A percentile compares a stretch with the other conserved stretches of the same genome.
phyloP scores from a whole-genome alignment of 2,888 invertebrate genomes.

The Fragum fragum region DNA sequence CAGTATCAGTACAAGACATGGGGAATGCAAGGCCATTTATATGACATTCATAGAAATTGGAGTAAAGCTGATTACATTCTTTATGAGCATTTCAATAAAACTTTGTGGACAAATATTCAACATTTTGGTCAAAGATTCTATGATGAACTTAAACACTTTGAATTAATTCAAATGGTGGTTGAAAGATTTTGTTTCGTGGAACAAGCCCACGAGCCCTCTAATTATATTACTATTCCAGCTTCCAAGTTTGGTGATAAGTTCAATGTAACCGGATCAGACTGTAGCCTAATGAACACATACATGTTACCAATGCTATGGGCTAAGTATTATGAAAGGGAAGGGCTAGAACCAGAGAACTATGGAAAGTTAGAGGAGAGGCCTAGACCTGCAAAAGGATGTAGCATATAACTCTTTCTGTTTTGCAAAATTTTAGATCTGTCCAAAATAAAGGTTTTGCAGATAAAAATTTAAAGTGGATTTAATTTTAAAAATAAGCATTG shows the following conservation, averaged over 20 bases:
- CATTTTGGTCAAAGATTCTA: slow-evolving; percentile 74
- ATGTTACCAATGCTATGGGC: slow-evolving; percentile 69
- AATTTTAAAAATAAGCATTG: too few relatives aligned
- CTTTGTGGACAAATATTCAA: slow-evolving; percentile 80
- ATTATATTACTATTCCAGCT: slow-evolving; percentile 58
- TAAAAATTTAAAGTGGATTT: too few relatives aligned
- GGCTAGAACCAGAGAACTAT: slow-evolving; percentile 47
- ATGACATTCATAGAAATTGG: slow-evolving; percentile 77
- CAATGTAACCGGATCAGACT: slow-evolving; percentile 69
- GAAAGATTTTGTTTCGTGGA: slow-evolving; percentile 71
- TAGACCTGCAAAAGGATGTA: slow-evolving; percentile 61
- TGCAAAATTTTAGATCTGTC: too few relatives aligned
- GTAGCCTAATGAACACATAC: slow-evolving; percentile 69
- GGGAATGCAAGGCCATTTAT: slow-evolving; percentile 52
- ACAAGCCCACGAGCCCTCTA: slow-evolving; percentile 39
- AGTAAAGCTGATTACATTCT: slow-evolving; percentile 81
- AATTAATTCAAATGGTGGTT: slow-evolving; percentile 63
- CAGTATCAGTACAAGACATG: slow-evolving; percentile 56
- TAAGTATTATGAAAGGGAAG: slow-evolving; percentile 66
- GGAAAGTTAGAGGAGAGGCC: slow-evolving; percentile 42
- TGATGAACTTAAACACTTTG: slow-evolving; percentile 75
- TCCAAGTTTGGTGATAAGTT: slow-evolving; percentile 68
- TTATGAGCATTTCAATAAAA: slow-evolving; percentile 82
- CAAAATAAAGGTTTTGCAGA: too few relatives aligned
- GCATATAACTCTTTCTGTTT: slow-evolving; percentile 51